These are phyloP conservation scores for Aphidius gifuensis DNA, from an alignment of 1,140 invertebrate species.

Conservation along the genomic window DNA sequence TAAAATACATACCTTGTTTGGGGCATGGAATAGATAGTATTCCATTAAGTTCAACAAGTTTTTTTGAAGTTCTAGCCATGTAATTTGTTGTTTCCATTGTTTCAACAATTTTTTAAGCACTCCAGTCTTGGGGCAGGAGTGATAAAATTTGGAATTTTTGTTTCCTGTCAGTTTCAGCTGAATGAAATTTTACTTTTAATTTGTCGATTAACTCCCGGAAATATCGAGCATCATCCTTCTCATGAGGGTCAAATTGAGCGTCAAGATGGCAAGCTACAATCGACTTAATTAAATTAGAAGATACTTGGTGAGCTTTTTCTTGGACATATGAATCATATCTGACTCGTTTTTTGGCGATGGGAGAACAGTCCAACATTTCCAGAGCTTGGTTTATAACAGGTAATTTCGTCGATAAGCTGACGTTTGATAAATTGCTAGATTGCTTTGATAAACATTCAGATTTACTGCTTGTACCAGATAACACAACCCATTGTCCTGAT, in stretches of 20 bases:
- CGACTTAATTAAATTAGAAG: conserved; percentile 17
- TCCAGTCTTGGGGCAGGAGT: conserved; percentile 20
- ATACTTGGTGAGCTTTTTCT: conserved; percentile 18
- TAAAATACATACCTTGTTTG: conserved; percentile 20
- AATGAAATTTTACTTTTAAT: conserved; percentile 25
- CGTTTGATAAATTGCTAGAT: too few relatives aligned
- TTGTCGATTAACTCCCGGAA: conserved; percentile 18
- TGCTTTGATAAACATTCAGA: too few relatives aligned
- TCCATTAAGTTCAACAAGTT: conserved; percentile 19
- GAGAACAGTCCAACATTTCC: conserved; percentile 24
- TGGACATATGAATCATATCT: conserved; percentile 12
- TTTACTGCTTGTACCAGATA: too few relatives aligned
- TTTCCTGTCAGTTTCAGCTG: conserved; percentile 14
- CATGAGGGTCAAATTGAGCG: conserved; percentile 5
- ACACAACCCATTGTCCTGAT: too few relatives aligned
- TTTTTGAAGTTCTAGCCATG: conserved; percentile 21
- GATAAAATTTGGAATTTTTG: conserved; percentile 23
- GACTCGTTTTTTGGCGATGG: conserved; percentile 9
- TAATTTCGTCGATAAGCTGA: conserved; percentile 21
- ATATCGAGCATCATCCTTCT: conserved; percentile 17
- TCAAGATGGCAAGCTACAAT: conserved; percentile 14
- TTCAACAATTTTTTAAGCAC: conserved; percentile 15
- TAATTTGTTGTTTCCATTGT: conserved; percentile 19
- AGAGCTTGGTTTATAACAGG: conserved; percentile 23
- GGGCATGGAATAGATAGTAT: conserved; percentile 18